These are phyloP conservation scores for Acanthosoma haemorrhoidale DNA, from an alignment of 2,888 invertebrate genomes.

Conservation along the genomic window DNA sequence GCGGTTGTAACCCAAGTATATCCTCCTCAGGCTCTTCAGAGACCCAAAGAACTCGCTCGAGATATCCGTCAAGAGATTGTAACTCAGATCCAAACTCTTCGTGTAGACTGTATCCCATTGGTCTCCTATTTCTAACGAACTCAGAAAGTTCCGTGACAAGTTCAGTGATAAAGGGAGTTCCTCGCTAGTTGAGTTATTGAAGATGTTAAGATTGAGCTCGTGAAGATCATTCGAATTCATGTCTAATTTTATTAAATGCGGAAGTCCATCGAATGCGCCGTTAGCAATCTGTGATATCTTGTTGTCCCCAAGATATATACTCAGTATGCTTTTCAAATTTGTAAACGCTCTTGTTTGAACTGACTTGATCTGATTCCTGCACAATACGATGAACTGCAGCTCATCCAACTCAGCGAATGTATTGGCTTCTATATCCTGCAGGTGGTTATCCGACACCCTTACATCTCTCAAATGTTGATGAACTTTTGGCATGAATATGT, in stretches of 20 bases:
- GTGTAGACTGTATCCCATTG: conserved; percentile 52
- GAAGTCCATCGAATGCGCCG: conserved; percentile 68
- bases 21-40: conserved; percentile 60
- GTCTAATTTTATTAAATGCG: conserved; percentile 70
- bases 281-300: conserved; percentile 65
- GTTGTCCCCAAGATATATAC: conserved; percentile 79
- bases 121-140: conserved; percentile 48
- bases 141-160: conserved; percentile 64
- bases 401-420: conserved; percentile 68
- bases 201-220: conserved; percentile 60
- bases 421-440: conserved; percentile 60
- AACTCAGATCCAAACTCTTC: conserved; percentile 64
- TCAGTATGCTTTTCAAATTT: conserved; percentile 70
- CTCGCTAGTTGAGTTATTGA: conserved; percentile 61
- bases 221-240: conserved; percentile 72
- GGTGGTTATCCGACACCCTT: conserved; percentile 74
- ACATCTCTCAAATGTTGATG: conserved; percentile 73
- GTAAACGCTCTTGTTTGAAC: conserved; percentile 67
- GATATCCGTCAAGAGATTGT: conserved; percentile 60
- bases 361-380: conserved; percentile 68
- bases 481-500: conserved; percentile 61
- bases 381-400: conserved; percentile 70
- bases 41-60: conserved; percentile 61
- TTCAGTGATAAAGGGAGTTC: conserved; percentile 67
- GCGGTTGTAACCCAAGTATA: conserved; percentile 69